Evolutionary conservation across 1,140 invertebrate species (phyloP), one percentile per base, ranked within the genome.

Genomic region (Panonychus citri): DNA sequence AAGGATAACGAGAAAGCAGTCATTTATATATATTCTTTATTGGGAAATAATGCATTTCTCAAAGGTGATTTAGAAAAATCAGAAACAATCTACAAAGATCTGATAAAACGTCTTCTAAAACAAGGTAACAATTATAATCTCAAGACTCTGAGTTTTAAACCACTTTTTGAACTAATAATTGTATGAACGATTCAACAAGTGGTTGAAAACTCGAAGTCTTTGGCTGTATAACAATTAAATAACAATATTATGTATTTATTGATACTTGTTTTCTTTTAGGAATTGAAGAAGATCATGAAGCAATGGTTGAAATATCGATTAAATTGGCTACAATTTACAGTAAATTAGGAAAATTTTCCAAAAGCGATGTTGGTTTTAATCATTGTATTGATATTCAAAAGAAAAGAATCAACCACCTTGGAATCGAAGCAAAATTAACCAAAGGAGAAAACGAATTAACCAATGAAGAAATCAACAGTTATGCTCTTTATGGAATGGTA

Each of bases 1-100:
- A n/a, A 46, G 43, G n/a, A 8, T 10, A 77, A 83, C 69, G 65
- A 77, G 59, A 70, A 82, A 61, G 85, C 80, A 27, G 71, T 87
- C 51, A 81, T 83, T 10, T 89, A 90, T 63, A 79, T 90, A 56
- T 89, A 82, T 66, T 87, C 93, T 73, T 64, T 86, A 7, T 78
- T 95, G 77, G 88, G 86, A 7, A 90, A 93, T 71, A 71, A 91
- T 49, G 85, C 86, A 17, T 78, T 87, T 64, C 75, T 83, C 62
- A 71, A 72, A 51, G 77, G 77, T 48, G 75, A 90, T 58, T 78
- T 79, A 63, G 71, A 77, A 60, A 89, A 88, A 70, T 85, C 88
- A 8, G 81, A 91, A 67, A 76, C 76, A 55, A 68, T 94, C 25
- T 93, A 87, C 72, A 73, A 81, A 15, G 75, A 76, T 51, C 82